Evolutionary conservation across 1,140 invertebrate species (phyloP), one percentile per base, ranked within the genome.

Genomic region (Metaphire vulgaris): DNA sequence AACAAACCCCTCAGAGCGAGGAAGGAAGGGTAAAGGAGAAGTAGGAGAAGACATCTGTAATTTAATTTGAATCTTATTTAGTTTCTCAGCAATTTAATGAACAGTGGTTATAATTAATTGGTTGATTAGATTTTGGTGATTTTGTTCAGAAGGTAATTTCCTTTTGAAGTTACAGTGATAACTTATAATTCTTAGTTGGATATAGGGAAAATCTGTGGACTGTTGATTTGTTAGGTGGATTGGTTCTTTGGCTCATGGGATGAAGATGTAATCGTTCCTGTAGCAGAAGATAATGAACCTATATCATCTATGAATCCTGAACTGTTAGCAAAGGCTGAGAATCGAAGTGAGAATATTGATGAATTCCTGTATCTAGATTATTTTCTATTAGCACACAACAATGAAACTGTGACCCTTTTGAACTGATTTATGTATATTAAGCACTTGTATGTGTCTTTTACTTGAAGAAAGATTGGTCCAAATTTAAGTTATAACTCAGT

Each of bases 241-340:
- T 92, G 91, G 91, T 92, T 92, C 86, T 92, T 92, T 83, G 89
- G 89, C 77, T 90, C 82, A 0, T 89, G 89, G 83, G 86, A 89
- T 34, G 89, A 89, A 74, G 88, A 89, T 79, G 84, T 80, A 66
- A 77, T 83, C 67, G 83, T 86, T 15, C 85, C 85, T 0, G 65
- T 82, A 14, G 83, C 83, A 68, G 80, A 80, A 21, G 76, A 72
- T 14, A n/a, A 30, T 28, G 74, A 77, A 28, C 77, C 77, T 31
- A 64, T 78, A 12, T 74, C 69, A 2, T 68, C 66, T n/a, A 77
- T 74, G 75, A 77, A 77, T 69, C 21, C 26, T 6, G 32, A 74
- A 69, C 78, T 77, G 14, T 64, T 79, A 21, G 71, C 29, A 75
- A 79, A 77, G 72, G 79, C 83, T 79, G 80, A 81, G 34, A 77